These are phyloP conservation scores for Hemibagrus wyckioides DNA, from an alignment of 2,113 vertebrate species.

Conservation along the genomic window DNA sequence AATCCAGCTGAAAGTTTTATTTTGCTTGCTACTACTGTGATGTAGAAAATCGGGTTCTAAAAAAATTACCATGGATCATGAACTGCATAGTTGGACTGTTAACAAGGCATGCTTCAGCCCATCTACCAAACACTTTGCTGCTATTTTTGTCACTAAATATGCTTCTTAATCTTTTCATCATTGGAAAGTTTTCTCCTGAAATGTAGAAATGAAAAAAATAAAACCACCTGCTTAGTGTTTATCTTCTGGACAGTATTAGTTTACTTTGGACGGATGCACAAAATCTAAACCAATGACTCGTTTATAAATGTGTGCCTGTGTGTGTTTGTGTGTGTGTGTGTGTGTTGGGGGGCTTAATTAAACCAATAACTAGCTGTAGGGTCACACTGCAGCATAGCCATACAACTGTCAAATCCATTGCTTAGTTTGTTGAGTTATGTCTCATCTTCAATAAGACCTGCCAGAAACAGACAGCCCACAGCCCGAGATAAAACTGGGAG, in stretches of 20 bases:
- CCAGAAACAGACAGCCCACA: slow-evolving; percentile 7
- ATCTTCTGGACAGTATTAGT: neutral
- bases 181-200: neutral
- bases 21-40: slow-evolving; percentile 31
- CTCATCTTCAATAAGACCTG: slow-evolving; percentile 9
- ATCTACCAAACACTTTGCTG: neutral
- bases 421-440: slow-evolving; percentile 7
- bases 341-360: neutral
- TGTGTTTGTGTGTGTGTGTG: neutral
- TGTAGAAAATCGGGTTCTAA: neutral
- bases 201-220: neutral
- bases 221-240: neutral
- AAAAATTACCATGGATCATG: slow-evolving; percentile 24
- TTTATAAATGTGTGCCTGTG: neutral
- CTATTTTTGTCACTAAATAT: neutral
- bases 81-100: neutral
- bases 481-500: neutral
- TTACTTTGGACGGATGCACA: neutral
- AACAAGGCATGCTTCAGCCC: neutral
- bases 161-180: neutral
- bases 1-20: slow-evolving; percentile 35
- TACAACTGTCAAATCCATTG: slow-evolving; percentile 17
- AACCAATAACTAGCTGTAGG: neutral
- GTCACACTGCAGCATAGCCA: neutral
- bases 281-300: neutral